These are phyloP conservation scores for Julus scanicus DNA, from an alignment of 2,888 invertebrate genomes.

Conservation along the genomic window DNA sequence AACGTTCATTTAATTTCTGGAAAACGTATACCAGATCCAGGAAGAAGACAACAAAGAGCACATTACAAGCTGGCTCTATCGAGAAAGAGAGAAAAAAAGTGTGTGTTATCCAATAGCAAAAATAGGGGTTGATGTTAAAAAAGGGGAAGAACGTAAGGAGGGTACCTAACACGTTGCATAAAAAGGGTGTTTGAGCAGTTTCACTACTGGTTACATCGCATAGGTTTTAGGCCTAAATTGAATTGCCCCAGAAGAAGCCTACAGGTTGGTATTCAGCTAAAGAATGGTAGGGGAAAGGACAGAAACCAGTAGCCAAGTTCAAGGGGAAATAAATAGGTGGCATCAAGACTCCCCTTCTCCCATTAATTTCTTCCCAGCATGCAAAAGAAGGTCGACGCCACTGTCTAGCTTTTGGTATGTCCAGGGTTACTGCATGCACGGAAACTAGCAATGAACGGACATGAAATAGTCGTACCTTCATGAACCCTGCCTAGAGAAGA, in stretches of 20 bases:
- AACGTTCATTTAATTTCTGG: constrained; percentile 45
- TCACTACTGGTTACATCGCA: neutral
- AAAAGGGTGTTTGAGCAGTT: constrained; percentile 9
- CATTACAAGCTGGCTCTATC: neutral
- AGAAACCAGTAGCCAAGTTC: constrained; percentile 43
- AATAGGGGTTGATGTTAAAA: constrained; percentile 9
- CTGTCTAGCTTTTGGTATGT: neutral
- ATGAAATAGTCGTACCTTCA: neutral
- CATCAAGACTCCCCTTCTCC: neutral
- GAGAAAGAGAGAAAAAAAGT: neutral
- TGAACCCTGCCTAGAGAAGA: neutral
- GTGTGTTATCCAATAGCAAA: neutral
- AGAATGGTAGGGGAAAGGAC: neutral
- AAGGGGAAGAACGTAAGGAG: neutral
- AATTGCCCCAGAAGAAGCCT: neutral
- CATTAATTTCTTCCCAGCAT: constrained; percentile 18
- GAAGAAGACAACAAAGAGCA: constrained; percentile 35
- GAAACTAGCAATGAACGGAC: neutral
- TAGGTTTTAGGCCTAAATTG: neutral
- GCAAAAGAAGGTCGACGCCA: constrained; percentile 41
- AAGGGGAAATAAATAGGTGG: constrained; percentile 43
- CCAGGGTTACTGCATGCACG: neutral
- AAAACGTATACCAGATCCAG: constrained; percentile 11
- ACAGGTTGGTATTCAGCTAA: constrained; percentile 24
- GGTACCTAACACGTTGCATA: neutral